A percentile compares a stretch with the other conserved stretches of the same genome.
phyloP scores from a whole-genome alignment of 2,113 vertebrate species.

The Oryctolagus cuniculus region mOryCun1.1 NC_091442.1:34175501-34176000 shows the following conservation, averaged over 20 bases:
- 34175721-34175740: neutral
- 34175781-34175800: neutral
- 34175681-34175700: neutral
- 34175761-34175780: neutral
- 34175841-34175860: constrained; percentile 8
- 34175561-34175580: neutral
- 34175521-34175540: neutral
- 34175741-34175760: neutral
- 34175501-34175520: too few species aligned
- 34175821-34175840: neutral
- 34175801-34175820: neutral
- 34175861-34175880: neutral
- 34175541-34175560: neutral
- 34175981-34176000: neutral
- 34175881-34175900: neutral
- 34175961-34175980: neutral
- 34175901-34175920: neutral
- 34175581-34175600: neutral
- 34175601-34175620: neutral
- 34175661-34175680: neutral
- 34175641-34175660: neutral
- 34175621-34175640: neutral
- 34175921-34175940: neutral
- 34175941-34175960: neutral
- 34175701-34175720: neutral